Evolutionary conservation across 2,888 invertebrate species (phyloP), one percentile per base, ranked within the genome.

Genomic region (Coelogynopora nodosa): DNA sequence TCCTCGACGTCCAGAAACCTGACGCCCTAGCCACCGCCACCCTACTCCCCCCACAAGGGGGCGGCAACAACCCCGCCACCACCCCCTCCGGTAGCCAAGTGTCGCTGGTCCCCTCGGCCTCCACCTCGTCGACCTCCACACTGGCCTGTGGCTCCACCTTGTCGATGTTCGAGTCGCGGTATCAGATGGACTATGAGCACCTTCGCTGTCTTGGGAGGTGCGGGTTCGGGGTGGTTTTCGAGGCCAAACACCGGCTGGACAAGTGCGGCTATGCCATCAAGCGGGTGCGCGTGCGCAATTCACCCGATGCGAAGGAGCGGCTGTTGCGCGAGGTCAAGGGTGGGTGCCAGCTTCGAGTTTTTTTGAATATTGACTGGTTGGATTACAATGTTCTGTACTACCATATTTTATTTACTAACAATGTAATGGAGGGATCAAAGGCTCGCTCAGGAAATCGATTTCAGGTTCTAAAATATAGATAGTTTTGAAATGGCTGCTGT

Each of bases 191-290:
- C 91, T 98, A 97, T 92, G 92, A 92, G 67, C 91, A 91, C 28
- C 88, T 92, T 0, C 90, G 90, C 82, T 89, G 90, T 67, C 90
- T 93, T 2, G 93, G 93, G 0, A 90, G 90, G 82, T 98, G 98
- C 27, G 98, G 98, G 0, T 99, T 97, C 92, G 98, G 98, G 0
- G 95, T 98, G 0, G 98, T 99, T 0, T 98, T 98, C 91, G 96
- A 97, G 91, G 97, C 96, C 0, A 94, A 94, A 90, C 97, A 98
- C 91, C 96, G 96, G 91, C 94, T 97, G 87, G 98, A 99, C 91
- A 96, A 97, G 90, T 95, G 96, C 89, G 94, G 94, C 88, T 99
- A 98, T 92, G 98, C 98, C 1, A 95, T 99, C 0, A 99, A 99
- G 92, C 93, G 98, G 90, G 74, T 86, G 0, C n/a, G 31, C 27